A percentile compares a stretch with the other conserved stretches of the same genome.
Evolutionary conservation across 2,888 invertebrate genomes (phyloP).

Genomic region (Toxonevra muliebris): DNA sequence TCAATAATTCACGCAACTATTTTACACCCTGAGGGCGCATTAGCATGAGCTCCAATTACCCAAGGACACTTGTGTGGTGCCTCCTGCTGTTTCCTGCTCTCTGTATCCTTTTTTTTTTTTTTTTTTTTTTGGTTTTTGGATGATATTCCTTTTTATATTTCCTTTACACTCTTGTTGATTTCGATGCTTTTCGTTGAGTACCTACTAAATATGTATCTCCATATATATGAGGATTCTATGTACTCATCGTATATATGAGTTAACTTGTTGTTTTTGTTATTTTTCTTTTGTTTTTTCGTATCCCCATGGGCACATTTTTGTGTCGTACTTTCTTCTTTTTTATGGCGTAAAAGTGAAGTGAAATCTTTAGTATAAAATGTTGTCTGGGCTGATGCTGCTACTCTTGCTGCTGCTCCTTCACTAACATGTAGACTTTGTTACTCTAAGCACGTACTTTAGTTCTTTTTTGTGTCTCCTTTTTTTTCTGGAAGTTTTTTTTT

Average conservation of each 20-base stretch:
- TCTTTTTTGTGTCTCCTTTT: constrained; percentile 13
- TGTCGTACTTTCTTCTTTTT: background rate
- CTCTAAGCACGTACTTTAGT: constrained; percentile 19
- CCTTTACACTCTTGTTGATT: no score
- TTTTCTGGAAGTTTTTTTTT: background rate
- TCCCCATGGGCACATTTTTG: background rate
- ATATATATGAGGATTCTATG: no score
- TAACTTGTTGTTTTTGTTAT: no score
- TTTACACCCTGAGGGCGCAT: constrained; percentile 33
- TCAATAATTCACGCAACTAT: constrained; percentile 33
- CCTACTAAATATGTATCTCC: no score
- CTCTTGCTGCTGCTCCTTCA: background rate
- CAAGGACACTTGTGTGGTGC: constrained; percentile 7
- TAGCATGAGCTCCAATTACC: constrained; percentile 30
- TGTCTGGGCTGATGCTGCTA: background rate
- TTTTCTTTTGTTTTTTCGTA: no score
- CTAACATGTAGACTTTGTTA: background rate
- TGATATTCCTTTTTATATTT: no score
- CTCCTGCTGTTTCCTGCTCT: no score
- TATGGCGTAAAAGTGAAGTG: constrained; percentile 16
- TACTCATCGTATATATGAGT: no score
- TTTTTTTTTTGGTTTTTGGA: no score
- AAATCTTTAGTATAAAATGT: constrained; percentile 6
- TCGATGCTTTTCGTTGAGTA: no score
- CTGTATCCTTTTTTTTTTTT: no score